These are phyloP conservation scores for Rotaria magnacalcarata DNA, from an alignment of 2,888 invertebrate species.

Conservation along the genomic window DNA sequence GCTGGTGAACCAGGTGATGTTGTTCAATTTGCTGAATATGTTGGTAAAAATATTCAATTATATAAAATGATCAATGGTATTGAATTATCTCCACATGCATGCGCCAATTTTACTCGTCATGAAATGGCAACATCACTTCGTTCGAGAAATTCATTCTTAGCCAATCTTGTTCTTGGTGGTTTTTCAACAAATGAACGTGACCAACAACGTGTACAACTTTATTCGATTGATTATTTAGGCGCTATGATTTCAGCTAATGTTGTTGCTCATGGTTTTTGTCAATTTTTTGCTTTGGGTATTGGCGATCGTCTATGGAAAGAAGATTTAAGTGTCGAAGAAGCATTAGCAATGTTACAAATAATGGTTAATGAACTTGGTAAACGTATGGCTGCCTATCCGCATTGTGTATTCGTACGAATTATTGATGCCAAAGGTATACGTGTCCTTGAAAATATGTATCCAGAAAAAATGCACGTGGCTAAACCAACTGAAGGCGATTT, in stretches of 20 bases:
- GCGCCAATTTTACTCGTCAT: constrained; percentile 84
- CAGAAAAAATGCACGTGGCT: neutral
- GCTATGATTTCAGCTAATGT: constrained; percentile 81
- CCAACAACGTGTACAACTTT: constrained; percentile 70
- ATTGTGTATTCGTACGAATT: constrained; percentile 17
- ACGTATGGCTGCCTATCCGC: constrained; percentile 32
- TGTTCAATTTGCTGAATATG: constrained; percentile 93
- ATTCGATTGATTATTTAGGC: constrained; percentile 90
- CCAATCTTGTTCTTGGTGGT: constrained; percentile 79
- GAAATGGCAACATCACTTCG: constrained; percentile 87
- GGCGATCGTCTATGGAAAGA: constrained; percentile 69
- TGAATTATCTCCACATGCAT: constrained; percentile 83
- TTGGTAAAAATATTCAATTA: constrained; percentile 90
- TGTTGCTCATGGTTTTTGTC: constrained; percentile 90
- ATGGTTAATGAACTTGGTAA: constrained; percentile 41
- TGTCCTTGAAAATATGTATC: constrained; percentile 19
- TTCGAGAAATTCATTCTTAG: constrained; percentile 62
- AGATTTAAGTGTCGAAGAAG: constrained; percentile 65
- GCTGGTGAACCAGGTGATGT: constrained; percentile 95
- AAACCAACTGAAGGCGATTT: neutral
- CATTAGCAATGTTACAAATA: constrained; percentile 39
- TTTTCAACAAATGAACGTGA: constrained; percentile 68
- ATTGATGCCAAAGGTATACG: neutral
- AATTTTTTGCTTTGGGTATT: constrained; percentile 82
- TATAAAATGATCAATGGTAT: constrained; percentile 78